Evolutionary conservation across 2,113 vertebrate species (phyloP), one percentile per base, ranked within the genome.

Genomic region (Corythoichthys intestinalis): DNA sequence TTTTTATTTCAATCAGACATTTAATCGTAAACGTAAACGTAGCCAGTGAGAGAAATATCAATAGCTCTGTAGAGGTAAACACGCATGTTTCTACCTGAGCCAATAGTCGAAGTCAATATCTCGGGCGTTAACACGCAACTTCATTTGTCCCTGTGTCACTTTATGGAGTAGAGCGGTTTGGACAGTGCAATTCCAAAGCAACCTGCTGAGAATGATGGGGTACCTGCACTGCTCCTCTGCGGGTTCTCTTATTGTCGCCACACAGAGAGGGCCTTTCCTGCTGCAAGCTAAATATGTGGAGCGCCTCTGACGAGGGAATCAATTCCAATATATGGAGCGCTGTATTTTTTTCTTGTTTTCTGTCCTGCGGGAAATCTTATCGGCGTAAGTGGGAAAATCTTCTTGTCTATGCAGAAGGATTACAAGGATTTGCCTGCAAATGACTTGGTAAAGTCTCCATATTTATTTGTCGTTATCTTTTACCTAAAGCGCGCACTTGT

Each of bases 291-390:
- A 88, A 88, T 86, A 87, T 85, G 81, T 86, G 73, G 71, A 79
- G 79, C 5, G 28, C 82, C 69, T 73, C 67, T 69, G 74, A 84
- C 75, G 73, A 86, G 70, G 44, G 59, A 86, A 90, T 89, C 89
- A 86, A 91, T 90, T 84, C 79, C 82, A 90, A 85, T 90, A 85
- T 89, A 62, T 79, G 57, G 66, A 86, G 81, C 78, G 80, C 70
- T 73, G 82, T 53, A 0, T 37, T 35, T 2, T 13, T 35, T 35
- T 57, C 34, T 35, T 57, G 28, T 28, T 5, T 12, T 34, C 5
- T 35, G 74, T 77, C 82, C 83, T 71, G 48, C 0, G 83, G 80
- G 83, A 84, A 86, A 86, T 85, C 83, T 82, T 82, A 87, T 86
- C 82, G 76, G 68, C 70, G 79, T 65, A 75, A 88, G 85, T 82